phyloP scores from a whole-genome alignment of 2,113 vertebrate genomes.

The Lycaon pictus region DNA sequence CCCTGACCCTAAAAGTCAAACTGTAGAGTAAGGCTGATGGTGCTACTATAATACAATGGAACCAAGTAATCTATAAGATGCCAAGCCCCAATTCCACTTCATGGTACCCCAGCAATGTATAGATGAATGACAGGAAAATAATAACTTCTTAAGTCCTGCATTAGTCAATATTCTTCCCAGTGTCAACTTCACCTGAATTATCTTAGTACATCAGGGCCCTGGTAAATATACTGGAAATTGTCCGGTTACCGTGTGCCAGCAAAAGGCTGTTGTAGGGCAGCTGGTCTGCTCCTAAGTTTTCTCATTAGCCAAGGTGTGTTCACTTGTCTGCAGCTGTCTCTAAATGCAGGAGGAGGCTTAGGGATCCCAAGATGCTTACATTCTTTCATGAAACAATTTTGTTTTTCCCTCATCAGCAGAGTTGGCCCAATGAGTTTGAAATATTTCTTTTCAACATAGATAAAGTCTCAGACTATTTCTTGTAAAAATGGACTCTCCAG shows the following conservation, averaged over 20 bases:
- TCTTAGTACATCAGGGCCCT: not conserved
- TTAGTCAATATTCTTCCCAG: not conserved
- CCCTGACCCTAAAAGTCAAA: not conserved
- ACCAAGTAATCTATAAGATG: not conserved
- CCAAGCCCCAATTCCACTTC: not conserved
- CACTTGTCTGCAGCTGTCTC: not conserved
- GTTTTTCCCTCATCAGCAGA: not conserved
- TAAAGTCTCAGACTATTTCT: constrained; percentile 41
- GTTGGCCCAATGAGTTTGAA: constrained; percentile 50
- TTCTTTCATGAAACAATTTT: constrained; percentile 48
- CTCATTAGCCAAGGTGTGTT: not conserved
- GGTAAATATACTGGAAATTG: not conserved
- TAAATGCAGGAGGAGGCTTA: not conserved
- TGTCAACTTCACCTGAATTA: not conserved
- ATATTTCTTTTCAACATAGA: constrained; percentile 66
- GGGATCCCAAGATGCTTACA: not conserved
- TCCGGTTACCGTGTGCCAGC: fast-evolving
- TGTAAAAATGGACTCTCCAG: not conserved
- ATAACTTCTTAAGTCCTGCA: not conserved
- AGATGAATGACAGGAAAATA: not conserved
- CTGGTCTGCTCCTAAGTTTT: no score
- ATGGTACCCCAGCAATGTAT: not conserved
- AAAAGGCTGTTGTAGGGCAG: not conserved
- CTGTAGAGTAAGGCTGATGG: not conserved
- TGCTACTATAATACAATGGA: not conserved